Evolutionary conservation across 2,888 invertebrate species (phyloP), one percentile per base, ranked within the genome.

Genomic region (Drosophila mimetica): DNA sequence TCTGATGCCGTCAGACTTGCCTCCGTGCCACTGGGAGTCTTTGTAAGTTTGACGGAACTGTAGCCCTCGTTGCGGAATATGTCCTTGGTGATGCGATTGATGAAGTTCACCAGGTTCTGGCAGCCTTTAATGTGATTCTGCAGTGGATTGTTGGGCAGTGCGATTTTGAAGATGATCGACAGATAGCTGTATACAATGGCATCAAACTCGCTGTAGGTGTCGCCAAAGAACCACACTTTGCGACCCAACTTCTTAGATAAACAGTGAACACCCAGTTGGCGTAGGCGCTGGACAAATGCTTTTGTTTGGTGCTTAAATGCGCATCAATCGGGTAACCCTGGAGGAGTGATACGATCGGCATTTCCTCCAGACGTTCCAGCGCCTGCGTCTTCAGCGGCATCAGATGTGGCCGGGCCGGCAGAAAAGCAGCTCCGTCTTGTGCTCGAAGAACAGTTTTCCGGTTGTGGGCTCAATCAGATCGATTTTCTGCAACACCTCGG

Each of bases 321-420:
- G 93, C 93, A 91, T 96, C 95, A 28, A 91, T 79, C n/a, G 90
- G 84, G 79, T 90, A 90, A 32, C 91, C 90, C 91, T 91, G 60
- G 65, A 80, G 58, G 48, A 61, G 16, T 53, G 55, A 47, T 39
- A 22, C 41, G n/a, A 39, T n/a, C n/a, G n/a, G 98, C 94, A 98
- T 95, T 91, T 96, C 96, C 90, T 98, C 98, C 87, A 98, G 93
- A 90, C 97, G 97, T 90, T 97, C 95, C 88, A 99, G 93, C 5
- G 98, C 98, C 48, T 97, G 94, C 39, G 97, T 97, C 92, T 98
- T 98, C 55, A 99, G 92, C 50, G 98, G 98, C 92, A 99, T 95
- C 76, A 99, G 93, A 91, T 97, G 97, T 20, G 99, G 98, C 92
- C n/a, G n/a, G n/a, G n/a, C n/a, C 97, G 97, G 90, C 98, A 98